Conservation (phyloP, 1,140 invertebrate species). For the Drosophila eugracilis region DNA sequence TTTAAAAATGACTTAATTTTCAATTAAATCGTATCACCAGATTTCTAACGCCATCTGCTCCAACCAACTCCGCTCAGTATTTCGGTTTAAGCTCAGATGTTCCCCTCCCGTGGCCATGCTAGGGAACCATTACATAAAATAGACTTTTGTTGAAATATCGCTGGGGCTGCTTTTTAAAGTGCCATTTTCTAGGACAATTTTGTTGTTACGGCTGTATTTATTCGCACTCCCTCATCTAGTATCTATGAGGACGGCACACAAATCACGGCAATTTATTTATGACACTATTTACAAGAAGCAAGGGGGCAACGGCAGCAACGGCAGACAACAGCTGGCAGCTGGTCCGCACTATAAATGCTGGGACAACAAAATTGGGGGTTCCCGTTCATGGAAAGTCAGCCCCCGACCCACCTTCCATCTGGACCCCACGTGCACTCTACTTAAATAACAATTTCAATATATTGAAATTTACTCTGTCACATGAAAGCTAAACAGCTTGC, state of each 20-base stretch:
- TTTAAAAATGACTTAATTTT: constrained; percentile 85
- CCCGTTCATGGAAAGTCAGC: neutral
- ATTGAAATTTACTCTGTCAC: constrained; percentile 84
- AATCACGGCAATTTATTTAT: constrained; percentile 83
- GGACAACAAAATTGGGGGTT: constrained; percentile 19
- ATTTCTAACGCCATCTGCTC: constrained; percentile 21
- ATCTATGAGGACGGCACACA: constrained; percentile 58
- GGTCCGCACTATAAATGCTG: constrained; percentile 24
- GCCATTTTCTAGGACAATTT: constrained; percentile 61
- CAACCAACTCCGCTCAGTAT: neutral
- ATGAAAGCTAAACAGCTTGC: constrained; percentile 82
- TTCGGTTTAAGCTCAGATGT: constrained; percentile 26
- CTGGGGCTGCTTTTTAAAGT: constrained; percentile 74
- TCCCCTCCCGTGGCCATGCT: too few relatives aligned
- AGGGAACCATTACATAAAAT: neutral
- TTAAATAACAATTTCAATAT: constrained; percentile 84
- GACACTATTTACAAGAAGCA: constrained; percentile 76
- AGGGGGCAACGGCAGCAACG: too few relatives aligned
- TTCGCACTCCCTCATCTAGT: neutral
- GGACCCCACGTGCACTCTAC: constrained; percentile 70
- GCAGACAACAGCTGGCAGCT: constrained; percentile 54
- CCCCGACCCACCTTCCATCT: neutral
- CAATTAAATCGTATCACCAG: constrained; percentile 78
- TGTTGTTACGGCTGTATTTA: constrained; percentile 41
- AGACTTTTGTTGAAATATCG: constrained; percentile 56